phyloP scores from a whole-genome alignment of 2,888 invertebrate genomes.

The Mongoloraphidia duomilia region DNA sequence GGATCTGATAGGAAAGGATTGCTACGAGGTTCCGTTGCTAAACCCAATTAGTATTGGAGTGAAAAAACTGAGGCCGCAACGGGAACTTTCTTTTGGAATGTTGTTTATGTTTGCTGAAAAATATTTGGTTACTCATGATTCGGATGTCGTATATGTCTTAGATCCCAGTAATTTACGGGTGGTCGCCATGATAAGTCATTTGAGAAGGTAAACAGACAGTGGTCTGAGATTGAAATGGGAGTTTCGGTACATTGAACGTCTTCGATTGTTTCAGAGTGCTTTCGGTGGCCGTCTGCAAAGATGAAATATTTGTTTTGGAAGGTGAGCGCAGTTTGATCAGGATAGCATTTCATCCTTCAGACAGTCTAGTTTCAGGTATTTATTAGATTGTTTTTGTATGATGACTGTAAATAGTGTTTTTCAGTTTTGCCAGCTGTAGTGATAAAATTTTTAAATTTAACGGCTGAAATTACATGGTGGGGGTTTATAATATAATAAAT shows the following conservation, averaged over 20 bases:
- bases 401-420: neutral
- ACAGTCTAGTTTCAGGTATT: constrained; percentile 24
- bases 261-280: constrained; percentile 31
- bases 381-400: neutral
- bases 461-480: no score
- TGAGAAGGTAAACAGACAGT: constrained; percentile 33
- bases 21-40: constrained; percentile 50
- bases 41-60: constrained; percentile 44
- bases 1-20: constrained; percentile 27
- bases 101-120: constrained; percentile 53
- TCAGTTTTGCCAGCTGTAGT: neutral
- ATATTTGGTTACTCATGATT: constrained; percentile 60
- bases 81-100: constrained; percentile 47
- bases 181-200: constrained; percentile 47
- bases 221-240: no score
- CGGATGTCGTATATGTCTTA: constrained; percentile 54
- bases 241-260: no score
- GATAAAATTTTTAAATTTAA: no score
- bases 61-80: constrained; percentile 26
- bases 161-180: constrained; percentile 55
- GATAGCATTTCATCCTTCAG: constrained; percentile 62
- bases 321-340: constrained; percentile 63
- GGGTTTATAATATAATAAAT: no score
- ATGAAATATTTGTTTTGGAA: constrained; percentile 72
- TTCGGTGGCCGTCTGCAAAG: constrained; percentile 45